Evolutionary conservation across 2,888 invertebrate species (phyloP).

Genomic region (Idaea dimidiata): DNA sequence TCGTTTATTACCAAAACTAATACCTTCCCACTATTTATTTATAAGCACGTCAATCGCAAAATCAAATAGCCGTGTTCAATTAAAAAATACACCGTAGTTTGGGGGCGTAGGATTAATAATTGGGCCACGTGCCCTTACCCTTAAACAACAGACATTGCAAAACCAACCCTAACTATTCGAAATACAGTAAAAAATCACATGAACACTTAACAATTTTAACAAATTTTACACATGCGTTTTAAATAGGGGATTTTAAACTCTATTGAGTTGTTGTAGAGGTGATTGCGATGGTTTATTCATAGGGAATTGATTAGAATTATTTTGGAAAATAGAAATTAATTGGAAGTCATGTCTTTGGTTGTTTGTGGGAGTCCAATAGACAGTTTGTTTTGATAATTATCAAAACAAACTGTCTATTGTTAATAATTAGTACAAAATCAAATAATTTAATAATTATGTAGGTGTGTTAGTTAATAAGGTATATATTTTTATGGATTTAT

Average conservation of each 20-base stretch:
- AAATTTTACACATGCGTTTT: conserved; percentile 4
- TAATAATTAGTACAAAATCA: no score
- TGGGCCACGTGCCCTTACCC: conserved; percentile 62
- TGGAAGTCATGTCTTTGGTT: conserved; percentile 52
- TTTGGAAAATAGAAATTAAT: conserved; percentile 48
- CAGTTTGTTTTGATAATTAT: conserved; percentile 8
- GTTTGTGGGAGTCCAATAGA: conserved; percentile 25
- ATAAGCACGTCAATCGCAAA: conserved; percentile 62
- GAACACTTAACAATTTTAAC: background rate
- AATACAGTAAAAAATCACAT: background rate
- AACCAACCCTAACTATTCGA: conserved; percentile 11
- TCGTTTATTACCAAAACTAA: conserved; percentile 18
- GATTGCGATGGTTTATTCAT: conserved; percentile 11
- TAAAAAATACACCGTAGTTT: conserved; percentile 59
- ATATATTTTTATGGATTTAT: no score
- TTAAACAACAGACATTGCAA: conserved; percentile 17
- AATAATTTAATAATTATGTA: no score
- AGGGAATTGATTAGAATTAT: conserved; percentile 52
- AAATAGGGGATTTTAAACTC: conserved; percentile 16
- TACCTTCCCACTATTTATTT: conserved; percentile 27
- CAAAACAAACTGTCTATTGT: background rate
- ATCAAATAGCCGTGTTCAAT: conserved; percentile 74
- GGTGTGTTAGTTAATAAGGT: no score
- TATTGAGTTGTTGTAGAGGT: conserved; percentile 29
- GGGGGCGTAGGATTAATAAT: conserved; percentile 61